Conservation (phyloP, 2,888 invertebrate genomes). For the Tolmerus cingulatus region DNA sequence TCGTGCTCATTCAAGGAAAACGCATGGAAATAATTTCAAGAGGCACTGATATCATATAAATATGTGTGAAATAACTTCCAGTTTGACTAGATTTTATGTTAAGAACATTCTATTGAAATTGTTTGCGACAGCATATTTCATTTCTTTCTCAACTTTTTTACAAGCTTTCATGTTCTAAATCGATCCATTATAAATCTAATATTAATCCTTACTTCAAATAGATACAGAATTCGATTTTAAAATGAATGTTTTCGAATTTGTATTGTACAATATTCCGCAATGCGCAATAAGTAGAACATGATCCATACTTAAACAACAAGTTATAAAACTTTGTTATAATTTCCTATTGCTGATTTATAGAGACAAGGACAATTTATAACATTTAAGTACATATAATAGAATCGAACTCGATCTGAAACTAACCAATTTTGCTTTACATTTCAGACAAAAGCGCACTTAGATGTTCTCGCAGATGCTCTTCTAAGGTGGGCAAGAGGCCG, state of each 20-base stretch:
- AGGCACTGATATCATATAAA: not conserved
- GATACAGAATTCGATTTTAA: not conserved
- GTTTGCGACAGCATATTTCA: not conserved
- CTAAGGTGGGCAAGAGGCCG: slow-evolving; percentile 94
- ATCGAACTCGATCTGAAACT: not conserved
- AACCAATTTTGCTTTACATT: not conserved
- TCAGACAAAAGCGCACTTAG: slow-evolving; percentile 94
- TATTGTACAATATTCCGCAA: too few species aligned
- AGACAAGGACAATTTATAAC: too few species aligned
- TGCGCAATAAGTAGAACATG: too few species aligned
- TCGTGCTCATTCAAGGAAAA: not conserved
- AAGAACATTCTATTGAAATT: not conserved
- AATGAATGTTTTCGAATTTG: not conserved
- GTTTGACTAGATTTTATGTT: not conserved
- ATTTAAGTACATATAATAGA: too few species aligned
- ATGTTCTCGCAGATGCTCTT: slow-evolving; percentile 92
- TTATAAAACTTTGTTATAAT: too few species aligned
- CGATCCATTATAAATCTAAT: too few species aligned
- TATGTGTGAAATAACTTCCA: not conserved
- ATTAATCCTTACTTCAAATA: not conserved
- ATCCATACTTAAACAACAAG: too few species aligned
- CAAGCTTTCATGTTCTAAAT: too few species aligned
- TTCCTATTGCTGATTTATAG: too few species aligned
- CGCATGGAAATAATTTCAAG: not conserved
- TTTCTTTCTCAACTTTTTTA: not conserved